phyloP scores from a whole-genome alignment of 2,888 invertebrate species.

The Cryptophagus acutangulus region DNA sequence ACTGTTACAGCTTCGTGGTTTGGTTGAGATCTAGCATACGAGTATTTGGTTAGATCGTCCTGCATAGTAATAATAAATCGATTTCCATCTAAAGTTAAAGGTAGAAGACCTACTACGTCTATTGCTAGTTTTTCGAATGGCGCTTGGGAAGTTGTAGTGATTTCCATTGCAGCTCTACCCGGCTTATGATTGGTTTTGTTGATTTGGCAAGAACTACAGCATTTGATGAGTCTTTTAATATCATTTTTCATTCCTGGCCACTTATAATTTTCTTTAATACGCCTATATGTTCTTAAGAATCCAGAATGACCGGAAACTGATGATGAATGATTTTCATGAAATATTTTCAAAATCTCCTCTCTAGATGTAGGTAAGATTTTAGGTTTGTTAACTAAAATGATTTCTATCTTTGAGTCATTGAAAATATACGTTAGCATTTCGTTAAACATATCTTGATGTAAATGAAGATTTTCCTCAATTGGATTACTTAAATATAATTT shows the following conservation, averaged over 20 bases:
- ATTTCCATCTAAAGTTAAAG: constrained; percentile 23
- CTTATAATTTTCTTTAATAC: neutral
- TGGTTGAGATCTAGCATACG: constrained; percentile 26
- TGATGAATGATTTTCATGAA: too few relatives aligned
- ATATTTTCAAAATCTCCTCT: too few relatives aligned
- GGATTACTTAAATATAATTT: too few relatives aligned
- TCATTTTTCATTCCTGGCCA: neutral
- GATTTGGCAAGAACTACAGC: neutral
- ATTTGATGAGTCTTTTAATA: neutral
- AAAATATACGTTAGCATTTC: too few relatives aligned
- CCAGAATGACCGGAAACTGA: constrained; percentile 1
- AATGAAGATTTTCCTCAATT: too few relatives aligned
- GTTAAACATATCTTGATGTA: too few relatives aligned
- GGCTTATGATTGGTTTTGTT: too few relatives aligned
- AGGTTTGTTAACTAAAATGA: too few relatives aligned
- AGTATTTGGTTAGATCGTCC: constrained; percentile 32
- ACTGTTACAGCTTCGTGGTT: constrained; percentile 32
- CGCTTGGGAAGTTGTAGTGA: too few relatives aligned
- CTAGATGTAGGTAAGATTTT: too few relatives aligned
- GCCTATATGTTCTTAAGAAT: neutral
- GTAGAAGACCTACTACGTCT: constrained; percentile 30
- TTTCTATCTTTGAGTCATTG: too few relatives aligned
- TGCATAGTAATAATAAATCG: constrained; percentile 24
- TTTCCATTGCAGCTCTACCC: too few relatives aligned
- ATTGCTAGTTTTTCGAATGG: constrained; percentile 29